Conservation (phyloP, 2,113 vertebrate species). For the Cebus imitator region DNA sequence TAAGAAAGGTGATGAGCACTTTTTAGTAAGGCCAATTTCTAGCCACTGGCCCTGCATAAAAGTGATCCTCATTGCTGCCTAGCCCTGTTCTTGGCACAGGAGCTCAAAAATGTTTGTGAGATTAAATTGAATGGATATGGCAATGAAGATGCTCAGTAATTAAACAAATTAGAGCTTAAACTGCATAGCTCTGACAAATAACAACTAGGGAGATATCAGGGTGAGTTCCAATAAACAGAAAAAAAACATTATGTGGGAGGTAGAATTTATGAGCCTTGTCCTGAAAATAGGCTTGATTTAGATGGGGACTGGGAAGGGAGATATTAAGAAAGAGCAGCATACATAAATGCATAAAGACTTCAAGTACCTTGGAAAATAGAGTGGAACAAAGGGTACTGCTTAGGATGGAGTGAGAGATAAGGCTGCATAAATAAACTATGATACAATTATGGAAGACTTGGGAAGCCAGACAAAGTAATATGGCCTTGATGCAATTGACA, state of each 20-base stretch:
- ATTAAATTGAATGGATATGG: background rate
- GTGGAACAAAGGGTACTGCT: background rate
- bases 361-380: background rate
- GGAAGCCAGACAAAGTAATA: background rate
- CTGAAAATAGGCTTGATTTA: background rate
- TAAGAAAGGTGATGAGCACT: background rate
- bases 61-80: background rate
- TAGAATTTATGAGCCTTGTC: background rate
- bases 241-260: background rate
- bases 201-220: background rate
- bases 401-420: background rate
- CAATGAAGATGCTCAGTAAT: background rate
- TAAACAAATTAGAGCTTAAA: slow-evolving; percentile 20
- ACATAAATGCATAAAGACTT: background rate
- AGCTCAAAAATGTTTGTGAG: background rate
- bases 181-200: background rate
- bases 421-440: background rate
- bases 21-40: background rate
- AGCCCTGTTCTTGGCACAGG: background rate
- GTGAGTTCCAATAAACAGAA: background rate
- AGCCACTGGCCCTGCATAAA: background rate
- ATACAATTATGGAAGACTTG: background rate
- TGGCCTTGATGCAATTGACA: background rate
- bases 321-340: background rate
- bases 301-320: background rate